Evolutionary conservation across 2,888 invertebrate species (phyloP).

Genomic region (Calephelis perditalis): DNA sequence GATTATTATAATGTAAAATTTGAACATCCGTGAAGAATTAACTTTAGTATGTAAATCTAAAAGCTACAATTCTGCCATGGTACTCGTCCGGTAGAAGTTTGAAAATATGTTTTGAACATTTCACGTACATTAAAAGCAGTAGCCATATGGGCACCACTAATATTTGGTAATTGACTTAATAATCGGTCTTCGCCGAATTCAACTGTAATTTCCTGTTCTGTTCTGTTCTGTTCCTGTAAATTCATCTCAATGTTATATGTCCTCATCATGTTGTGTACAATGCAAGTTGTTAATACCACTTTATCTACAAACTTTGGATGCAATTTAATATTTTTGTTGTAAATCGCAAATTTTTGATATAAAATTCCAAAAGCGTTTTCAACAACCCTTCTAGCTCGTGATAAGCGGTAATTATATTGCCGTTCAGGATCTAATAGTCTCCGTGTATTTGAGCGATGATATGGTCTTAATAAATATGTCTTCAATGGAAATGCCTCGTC

Average conservation of each 20-base stretch:
- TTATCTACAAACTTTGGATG: constrained; percentile 19
- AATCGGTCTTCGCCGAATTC: constrained; percentile 15
- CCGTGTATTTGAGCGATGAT: constrained; percentile 16
- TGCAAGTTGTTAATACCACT: constrained; percentile 20
- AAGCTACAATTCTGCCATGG: constrained; percentile 16
- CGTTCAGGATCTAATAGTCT: constrained; percentile 21
- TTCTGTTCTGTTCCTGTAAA: constrained; percentile 15
- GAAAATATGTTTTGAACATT: constrained; percentile 21
- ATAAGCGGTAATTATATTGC: constrained; percentile 24
- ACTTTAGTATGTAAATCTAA: neutral
- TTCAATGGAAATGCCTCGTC: constrained; percentile 27
- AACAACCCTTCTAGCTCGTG: constrained; percentile 25
- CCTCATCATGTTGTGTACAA: constrained; percentile 26
- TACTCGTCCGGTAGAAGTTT: constrained; percentile 21
- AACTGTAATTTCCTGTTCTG: constrained; percentile 9
- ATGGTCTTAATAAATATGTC: constrained; percentile 25
- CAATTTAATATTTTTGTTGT: constrained; percentile 16
- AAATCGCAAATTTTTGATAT: constrained; percentile 26
- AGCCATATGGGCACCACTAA: constrained; percentile 6
- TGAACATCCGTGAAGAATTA: no score
- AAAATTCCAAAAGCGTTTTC: constrained; percentile 30
- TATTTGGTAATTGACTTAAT: constrained; percentile 16
- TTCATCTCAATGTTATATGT: constrained; percentile 22
- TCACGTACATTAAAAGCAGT: constrained; percentile 22
- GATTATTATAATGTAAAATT: no score